Evolutionary conservation across 2,888 invertebrate species (phyloP), one percentile per base, ranked within the genome.

Genomic region (Cabera pusaria): DNA sequence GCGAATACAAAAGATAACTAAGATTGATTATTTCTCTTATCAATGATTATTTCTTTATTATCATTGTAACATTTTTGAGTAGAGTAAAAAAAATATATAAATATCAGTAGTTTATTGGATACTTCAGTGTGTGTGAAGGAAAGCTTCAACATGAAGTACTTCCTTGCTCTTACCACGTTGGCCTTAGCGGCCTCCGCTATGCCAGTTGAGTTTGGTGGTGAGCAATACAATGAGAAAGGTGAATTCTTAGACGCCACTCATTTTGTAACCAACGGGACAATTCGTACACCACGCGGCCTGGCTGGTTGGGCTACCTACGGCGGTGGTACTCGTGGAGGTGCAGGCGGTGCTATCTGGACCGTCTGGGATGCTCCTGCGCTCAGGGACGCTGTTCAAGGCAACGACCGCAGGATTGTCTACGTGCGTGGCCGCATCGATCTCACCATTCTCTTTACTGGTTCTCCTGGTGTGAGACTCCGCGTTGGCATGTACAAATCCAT

Each of bases 341-440:
- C 7, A 1, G 43, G 43, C 1, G 43, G 38, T 4, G 14, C 25
- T 1, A 8, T 10, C 5, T 44, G 38, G 38, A 38, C 34, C 1
- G 43, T 44, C 9, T 38, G 34, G 34, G 43, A 44, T 8, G 20
- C 38, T 6, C 34, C 29, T 29, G 43, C 43, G 11, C 28, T 44
- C n/a, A 8, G 38, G 6, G 34, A 44, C 1, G 38, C 38, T 0
- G 10, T 34, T 4, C 0, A 12, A 2, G 31, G 34, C 1, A 38
- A 44, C 14, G 17, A 18, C 0, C 10, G 9, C 17, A 34, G 43
- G 6, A 7, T 26, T n/a, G 6, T 44, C 5, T 12, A 7, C 16
- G 25, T 44, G 1, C 34, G 26, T 5, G 43, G 43, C 4, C 29
- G 29, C 18, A 25, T 44, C 7, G 38, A 44, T 9, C 21, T 38